These are phyloP conservation scores for Arion vulgaris DNA, from an alignment of 1,140 invertebrate species.

Conservation along the genomic window DNA sequence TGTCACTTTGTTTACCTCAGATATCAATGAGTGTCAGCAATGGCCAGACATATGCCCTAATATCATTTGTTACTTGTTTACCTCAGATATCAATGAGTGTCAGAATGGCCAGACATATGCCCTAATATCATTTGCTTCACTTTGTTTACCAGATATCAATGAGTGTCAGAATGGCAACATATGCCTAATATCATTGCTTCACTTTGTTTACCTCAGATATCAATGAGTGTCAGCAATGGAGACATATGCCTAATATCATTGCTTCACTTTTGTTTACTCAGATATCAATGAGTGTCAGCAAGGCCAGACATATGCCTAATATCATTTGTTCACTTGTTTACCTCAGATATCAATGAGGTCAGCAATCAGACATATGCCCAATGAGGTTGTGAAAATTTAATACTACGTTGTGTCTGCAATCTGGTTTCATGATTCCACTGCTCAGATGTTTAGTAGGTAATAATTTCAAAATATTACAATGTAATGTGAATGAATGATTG, in stretches of 20 bases:
- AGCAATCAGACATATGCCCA: conserved; percentile 65
- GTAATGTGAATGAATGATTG: background rate
- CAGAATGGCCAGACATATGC: conserved; percentile 67
- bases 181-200: too few relatives aligned
- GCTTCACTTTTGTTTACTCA: too few relatives aligned
- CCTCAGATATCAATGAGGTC: conserved; percentile 72
- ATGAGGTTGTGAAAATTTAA: conserved; percentile 70
- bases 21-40: conserved; percentile 71
- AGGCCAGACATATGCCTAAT: conserved; percentile 65
- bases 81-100: too few relatives aligned
- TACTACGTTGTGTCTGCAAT: conserved; percentile 75
- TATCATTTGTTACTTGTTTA: too few relatives aligned
- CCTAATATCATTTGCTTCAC: too few relatives aligned
- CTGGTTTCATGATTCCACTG: conserved; percentile 78
- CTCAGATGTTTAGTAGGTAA: conserved; percentile 79
- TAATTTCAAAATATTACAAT: background rate
- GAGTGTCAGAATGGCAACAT: conserved; percentile 68
- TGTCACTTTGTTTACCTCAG: too few relatives aligned
- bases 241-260: conserved; percentile 67
- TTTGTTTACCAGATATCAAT: conserved; percentile 66
- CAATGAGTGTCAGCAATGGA: conserved; percentile 70
- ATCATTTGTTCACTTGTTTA: too few relatives aligned
- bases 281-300: conserved; percentile 72
- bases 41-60: conserved; percentile 67
- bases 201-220: too few relatives aligned